phyloP scores from a whole-genome alignment of 2,113 vertebrate species.

The Platanista minor region DNA sequence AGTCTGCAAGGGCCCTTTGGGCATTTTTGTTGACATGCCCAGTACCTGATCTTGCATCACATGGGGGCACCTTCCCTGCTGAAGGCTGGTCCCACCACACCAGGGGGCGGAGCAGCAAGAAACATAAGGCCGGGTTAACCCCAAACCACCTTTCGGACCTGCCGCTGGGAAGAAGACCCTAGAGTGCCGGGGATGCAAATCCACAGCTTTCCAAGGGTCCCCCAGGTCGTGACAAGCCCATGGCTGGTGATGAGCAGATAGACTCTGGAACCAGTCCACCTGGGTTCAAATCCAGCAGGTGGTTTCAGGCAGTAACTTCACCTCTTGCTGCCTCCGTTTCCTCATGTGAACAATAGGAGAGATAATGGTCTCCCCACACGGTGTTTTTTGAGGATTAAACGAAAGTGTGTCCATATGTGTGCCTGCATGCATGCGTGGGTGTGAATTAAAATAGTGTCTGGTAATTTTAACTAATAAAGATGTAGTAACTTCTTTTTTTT shows the following conservation, averaged over 20 bases:
- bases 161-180: not conserved
- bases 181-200: accelerated
- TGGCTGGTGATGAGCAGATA: not conserved
- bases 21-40: not conserved
- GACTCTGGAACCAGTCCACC: not conserved
- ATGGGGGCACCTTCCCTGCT: not conserved
- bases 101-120: not conserved
- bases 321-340: not conserved
- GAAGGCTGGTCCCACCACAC: accelerated
- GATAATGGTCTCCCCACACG: not conserved
- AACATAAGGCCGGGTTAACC: not conserved
- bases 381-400: not conserved
- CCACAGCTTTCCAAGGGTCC: not conserved
- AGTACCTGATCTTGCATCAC: not conserved
- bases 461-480: not conserved
- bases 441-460: not conserved
- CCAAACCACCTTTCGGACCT: not conserved
- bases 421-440: accelerated
- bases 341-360: not conserved
- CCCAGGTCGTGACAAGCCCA: not conserved
- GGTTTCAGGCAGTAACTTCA: not conserved
- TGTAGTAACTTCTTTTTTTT: not conserved
- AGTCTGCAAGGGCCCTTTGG: not conserved
- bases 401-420: not conserved
- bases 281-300: too few relatives aligned